A percentile compares a stretch with the other conserved stretches of the same genome.
Evolutionary conservation across 2,797 vertebrate genomes (phyloP).

Genomic region (Telmatherina bonti): DNA sequence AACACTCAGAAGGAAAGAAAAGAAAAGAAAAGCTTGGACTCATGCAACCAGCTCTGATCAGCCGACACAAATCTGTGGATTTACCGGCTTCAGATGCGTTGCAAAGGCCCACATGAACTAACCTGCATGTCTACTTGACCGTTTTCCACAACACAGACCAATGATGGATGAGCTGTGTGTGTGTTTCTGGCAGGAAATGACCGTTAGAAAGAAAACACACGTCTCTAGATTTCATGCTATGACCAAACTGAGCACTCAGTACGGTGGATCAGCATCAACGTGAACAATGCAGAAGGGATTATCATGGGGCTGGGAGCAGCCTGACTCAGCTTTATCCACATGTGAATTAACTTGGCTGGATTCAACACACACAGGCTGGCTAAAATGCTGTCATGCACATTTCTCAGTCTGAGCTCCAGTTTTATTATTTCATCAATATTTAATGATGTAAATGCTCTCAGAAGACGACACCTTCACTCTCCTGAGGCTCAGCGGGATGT

Average conservation of each 20-base stretch:
- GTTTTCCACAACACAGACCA: neutral
- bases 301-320: slow-evolving; percentile 44
- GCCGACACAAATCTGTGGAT: no score
- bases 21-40: no score
- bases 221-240: slow-evolving; percentile 12
- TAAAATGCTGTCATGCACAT: slow-evolving; percentile 48
- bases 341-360: slow-evolving; percentile 43
- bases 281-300: slow-evolving; percentile 52
- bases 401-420: slow-evolving; percentile 28
- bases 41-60: no score
- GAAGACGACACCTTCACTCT: slow-evolving; percentile 45
- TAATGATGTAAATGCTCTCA: slow-evolving; percentile 61
- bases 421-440: slow-evolving; percentile 71
- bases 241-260: slow-evolving; percentile 20
- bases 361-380: slow-evolving; percentile 19
- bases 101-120: no score
- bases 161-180: slow-evolving; percentile 16
- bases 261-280: slow-evolving; percentile 29
- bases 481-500: slow-evolving; percentile 30
- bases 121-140: neutral
- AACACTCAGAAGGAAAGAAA: no score
- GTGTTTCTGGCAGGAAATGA: slow-evolving; percentile 1
- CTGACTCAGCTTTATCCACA: slow-evolving; percentile 58
- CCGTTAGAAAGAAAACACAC: neutral
- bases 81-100: no score